Percentiles rank a stretch among this genome's conserved stretches.
Conservation (phyloP, 1,140 invertebrate species). For the Dufourea novaeangliae region DNA sequence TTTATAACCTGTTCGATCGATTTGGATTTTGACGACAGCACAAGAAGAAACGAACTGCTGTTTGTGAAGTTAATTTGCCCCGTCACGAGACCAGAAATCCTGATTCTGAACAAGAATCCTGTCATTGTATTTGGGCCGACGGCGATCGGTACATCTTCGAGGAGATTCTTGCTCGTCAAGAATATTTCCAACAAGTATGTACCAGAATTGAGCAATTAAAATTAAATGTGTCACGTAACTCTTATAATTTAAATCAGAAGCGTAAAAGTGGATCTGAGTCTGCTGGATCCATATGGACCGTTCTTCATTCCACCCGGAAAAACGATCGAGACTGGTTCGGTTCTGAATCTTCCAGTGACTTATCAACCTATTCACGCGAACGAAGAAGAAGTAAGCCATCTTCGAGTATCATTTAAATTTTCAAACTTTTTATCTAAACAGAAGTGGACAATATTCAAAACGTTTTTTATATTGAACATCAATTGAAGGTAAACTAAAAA, state of each 20-base stretch:
- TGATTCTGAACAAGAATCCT: constrained; percentile 5
- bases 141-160: constrained; percentile 4
- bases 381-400: constrained; percentile 6
- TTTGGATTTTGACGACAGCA: not conserved
- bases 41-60: not conserved
- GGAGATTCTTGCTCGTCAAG: constrained; percentile 12
- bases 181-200: constrained; percentile 36
- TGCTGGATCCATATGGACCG: constrained; percentile 16
- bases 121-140: constrained; percentile 24
- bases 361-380: not conserved
- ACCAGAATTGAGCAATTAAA: no score
- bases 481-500: constrained; percentile 17
- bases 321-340: constrained; percentile 24
- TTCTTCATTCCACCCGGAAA: constrained; percentile 33
- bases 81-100: constrained; percentile 15
- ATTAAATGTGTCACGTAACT: no score
- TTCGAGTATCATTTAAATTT: not conserved
- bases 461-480: not conserved
- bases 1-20: constrained; percentile 12
- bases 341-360: constrained; percentile 29
- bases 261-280: constrained; percentile 2
- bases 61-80: constrained; percentile 16
- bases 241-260: not conserved
- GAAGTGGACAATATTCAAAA: no score
- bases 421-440: not conserved